Conservation (phyloP, 2,888 invertebrate genomes). For the Apocheima hispidaria region DNA sequence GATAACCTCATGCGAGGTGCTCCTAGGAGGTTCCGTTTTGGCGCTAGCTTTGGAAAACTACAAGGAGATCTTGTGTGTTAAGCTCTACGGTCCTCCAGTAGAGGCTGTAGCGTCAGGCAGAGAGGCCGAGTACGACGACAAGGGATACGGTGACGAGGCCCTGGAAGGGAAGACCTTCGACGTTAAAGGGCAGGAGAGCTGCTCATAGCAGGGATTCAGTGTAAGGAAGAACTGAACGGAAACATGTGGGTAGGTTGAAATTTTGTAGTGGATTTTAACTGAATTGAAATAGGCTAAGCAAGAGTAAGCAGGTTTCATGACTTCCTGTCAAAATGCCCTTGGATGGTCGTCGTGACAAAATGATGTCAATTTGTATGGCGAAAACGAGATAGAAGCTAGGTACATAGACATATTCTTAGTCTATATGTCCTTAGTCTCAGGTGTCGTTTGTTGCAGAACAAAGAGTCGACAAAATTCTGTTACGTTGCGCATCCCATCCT, state of each 20-base stretch:
- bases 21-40: conserved; percentile 90
- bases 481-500: not conserved
- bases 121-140: conserved; percentile 85
- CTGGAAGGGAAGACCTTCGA: conserved; percentile 81
- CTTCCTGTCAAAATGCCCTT: not conserved
- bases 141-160: conserved; percentile 70
- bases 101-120: conserved; percentile 69
- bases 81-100: conserved; percentile 78
- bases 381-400: not conserved
- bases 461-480: not conserved
- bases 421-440: not conserved
- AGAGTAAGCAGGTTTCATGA: no score
- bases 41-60: conserved; percentile 90
- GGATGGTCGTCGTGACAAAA: not conserved
- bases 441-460: not conserved
- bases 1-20: conserved; percentile 91
- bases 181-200: conserved; percentile 75
- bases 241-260: conserved; percentile 14
- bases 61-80: conserved; percentile 88
- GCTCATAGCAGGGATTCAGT: conserved; percentile 60
- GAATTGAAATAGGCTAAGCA: not conserved
- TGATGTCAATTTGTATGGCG: not conserved
- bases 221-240: not conserved
- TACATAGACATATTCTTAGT: no score
- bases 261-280: not conserved